Conservation (phyloP, 1,140 invertebrate species). For the Pseudomyrmex cubaensis region DNA sequence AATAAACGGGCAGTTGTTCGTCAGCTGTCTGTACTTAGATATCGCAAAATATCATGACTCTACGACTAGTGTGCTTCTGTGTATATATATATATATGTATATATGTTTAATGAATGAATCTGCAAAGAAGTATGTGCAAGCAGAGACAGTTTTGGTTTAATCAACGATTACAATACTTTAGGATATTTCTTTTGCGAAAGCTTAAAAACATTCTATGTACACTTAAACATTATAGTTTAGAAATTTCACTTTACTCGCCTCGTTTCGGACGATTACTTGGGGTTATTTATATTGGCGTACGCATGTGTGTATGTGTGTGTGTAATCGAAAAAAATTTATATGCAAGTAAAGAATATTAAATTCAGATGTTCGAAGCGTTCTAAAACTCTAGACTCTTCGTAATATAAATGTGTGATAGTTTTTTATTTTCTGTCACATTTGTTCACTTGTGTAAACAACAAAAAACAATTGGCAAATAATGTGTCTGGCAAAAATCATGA, state of each 20-base stretch:
- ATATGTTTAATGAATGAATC: too few species aligned
- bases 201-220: slow-evolving; percentile 66
- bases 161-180: slow-evolving; percentile 65
- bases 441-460: slow-evolving; percentile 18
- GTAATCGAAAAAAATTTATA: slow-evolving; percentile 43
- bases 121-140: slow-evolving; percentile 29
- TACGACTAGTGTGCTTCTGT: slow-evolving; percentile 35
- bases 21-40: slow-evolving; percentile 33
- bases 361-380: background rate
- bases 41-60: background rate
- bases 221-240: slow-evolving; percentile 67
- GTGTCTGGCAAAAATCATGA: background rate
- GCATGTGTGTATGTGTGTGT: background rate
- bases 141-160: slow-evolving; percentile 60
- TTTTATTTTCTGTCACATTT: background rate
- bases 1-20: slow-evolving; percentile 2
- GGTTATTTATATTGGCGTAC: slow-evolving; percentile 58
- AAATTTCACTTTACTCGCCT: slow-evolving; percentile 58
- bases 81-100: background rate
- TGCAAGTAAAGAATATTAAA: background rate
- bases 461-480: slow-evolving; percentile 33
- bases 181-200: slow-evolving; percentile 63
- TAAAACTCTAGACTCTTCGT: background rate
- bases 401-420: background rate
- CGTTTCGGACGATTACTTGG: slow-evolving; percentile 37